Evolutionary conservation across 2,797 vertebrate genomes (phyloP).

Genomic region (Lepilemur ruficaudatus): DNA sequence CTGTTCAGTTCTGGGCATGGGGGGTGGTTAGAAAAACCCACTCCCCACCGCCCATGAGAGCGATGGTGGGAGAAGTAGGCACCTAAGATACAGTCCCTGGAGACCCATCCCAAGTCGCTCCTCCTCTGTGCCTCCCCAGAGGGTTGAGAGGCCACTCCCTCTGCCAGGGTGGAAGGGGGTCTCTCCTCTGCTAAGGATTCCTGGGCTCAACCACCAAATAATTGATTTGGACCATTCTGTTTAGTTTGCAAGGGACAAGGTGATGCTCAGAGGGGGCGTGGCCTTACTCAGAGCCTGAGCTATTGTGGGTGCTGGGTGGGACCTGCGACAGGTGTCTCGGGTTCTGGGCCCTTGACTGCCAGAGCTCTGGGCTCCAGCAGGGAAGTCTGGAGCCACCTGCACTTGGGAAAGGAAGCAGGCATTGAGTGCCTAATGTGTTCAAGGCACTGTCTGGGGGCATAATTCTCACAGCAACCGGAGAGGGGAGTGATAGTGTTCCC

Average conservation of each 20-base stretch:
- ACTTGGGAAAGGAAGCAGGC: neutral
- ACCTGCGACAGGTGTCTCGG: neutral
- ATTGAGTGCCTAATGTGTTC: neutral
- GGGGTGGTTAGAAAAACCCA: neutral
- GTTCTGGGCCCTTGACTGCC: neutral
- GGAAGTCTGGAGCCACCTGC: neutral
- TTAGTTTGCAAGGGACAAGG: neutral
- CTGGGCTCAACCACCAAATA: neutral
- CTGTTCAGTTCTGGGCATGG: neutral
- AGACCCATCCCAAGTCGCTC: neutral
- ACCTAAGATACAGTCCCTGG: neutral
- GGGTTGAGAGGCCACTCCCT: neutral
- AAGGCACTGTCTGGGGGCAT: neutral
- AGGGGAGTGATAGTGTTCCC: neutral
- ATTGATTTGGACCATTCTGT: neutral
- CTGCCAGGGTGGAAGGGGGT: neutral
- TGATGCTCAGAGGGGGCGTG: neutral
- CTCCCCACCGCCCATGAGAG: neutral
- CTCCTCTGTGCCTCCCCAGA: neutral
- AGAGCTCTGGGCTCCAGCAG: neutral
- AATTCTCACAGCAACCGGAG: neutral
- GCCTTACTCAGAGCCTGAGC: neutral
- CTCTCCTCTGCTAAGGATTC: neutral
- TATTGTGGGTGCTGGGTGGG: neutral
- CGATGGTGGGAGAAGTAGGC: neutral